phyloP scores from a whole-genome alignment of 64 coral and sea anemone species.

The Platygyra sinensis region DNA sequence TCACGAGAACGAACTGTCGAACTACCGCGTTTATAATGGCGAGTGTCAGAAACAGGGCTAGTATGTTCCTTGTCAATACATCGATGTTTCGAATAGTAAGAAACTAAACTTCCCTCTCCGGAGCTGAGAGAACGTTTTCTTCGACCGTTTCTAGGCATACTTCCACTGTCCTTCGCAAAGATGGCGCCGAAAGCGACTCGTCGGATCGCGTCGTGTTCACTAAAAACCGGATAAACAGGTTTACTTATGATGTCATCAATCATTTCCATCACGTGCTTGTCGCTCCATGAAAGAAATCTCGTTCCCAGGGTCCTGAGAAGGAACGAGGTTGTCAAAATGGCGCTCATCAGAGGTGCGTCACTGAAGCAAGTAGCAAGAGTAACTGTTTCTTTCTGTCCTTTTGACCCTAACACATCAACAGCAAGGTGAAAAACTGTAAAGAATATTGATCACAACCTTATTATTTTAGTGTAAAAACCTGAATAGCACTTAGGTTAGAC shows the following conservation, averaged over 20 bases:
- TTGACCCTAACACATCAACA: conserved; percentile 75
- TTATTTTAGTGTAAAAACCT: background rate
- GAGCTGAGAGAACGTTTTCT: conserved; percentile 82
- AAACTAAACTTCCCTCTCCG: conserved; percentile 54
- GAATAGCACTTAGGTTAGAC: background rate
- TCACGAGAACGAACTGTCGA: conserved; percentile 18
- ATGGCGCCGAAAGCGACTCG: background rate
- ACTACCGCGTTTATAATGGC: conserved; percentile 51
- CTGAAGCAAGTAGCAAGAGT: conserved; percentile 86
- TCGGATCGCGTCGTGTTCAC: no score
- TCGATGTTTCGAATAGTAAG: conserved; percentile 60
- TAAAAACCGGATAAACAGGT: conserved; percentile 30
- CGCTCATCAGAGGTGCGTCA: conserved; percentile 77
- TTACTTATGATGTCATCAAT: conserved; percentile 51
- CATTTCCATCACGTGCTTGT: background rate
- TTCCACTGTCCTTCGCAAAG: background rate
- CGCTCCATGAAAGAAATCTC: background rate
- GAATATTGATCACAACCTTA: background rate
- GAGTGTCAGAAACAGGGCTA: conserved; percentile 49
- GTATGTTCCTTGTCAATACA: conserved; percentile 49
- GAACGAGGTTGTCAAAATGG: conserved; percentile 76
- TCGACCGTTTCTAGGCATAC: conserved; percentile 75
- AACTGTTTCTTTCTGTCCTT: conserved; percentile 81
- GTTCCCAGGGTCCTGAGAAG: background rate
- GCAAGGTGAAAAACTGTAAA: conserved; percentile 62